Base-by-base conservation (phyloP, 2,797 vertebrate species). In the Sebastes oblongus region DNA sequence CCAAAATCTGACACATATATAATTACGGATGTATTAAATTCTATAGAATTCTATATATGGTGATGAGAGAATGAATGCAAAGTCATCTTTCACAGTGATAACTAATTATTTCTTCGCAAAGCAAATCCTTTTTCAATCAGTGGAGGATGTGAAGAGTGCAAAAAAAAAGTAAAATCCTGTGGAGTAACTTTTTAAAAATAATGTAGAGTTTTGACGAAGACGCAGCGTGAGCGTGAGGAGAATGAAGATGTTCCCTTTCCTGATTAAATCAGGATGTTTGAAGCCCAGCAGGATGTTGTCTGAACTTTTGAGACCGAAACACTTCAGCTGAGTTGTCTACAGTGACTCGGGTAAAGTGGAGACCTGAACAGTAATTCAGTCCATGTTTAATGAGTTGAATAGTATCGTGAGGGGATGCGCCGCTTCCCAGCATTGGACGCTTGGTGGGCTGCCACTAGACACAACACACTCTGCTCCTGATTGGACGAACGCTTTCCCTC, bases 11-110 rank as follows among this genome's bases (percentile, higher is more conserved):
- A 71, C 77, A 6, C 80, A 76, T 39, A 76, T 36, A 39, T 62
- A 78, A 72, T 82, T 68, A 30, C 72, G 20, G 36, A 71, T 73
- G 46, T 77, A 56, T 81, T 84, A 60, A 72, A 78, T 79, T 75
- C 61, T 78, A 75, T 56, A 75, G 29, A 79, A 65, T 59, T 77
- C 12, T 39, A 39, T 74, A 39, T 74, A 78, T 58, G 42, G 11
- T 20, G 66, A 66, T 24, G 22, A 64, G 16, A 64, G 62, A 58
- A 14, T 64, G 24, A 58, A 18, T 20, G 11, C 20, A 22, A 32
- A 32, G 4, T 29, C 30, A 14, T 73, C 25, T 36, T 22, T 75
- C 32, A 29, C 14, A 62, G 12, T 30, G 24, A 54, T 66, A 16
- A 18, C 29, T 12, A 58, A 12, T 54, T 6, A 16, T 52, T 66